Conservation (phyloP, 2,797 vertebrate genomes). For the Xiphorhynchus erythropygius region DNA sequence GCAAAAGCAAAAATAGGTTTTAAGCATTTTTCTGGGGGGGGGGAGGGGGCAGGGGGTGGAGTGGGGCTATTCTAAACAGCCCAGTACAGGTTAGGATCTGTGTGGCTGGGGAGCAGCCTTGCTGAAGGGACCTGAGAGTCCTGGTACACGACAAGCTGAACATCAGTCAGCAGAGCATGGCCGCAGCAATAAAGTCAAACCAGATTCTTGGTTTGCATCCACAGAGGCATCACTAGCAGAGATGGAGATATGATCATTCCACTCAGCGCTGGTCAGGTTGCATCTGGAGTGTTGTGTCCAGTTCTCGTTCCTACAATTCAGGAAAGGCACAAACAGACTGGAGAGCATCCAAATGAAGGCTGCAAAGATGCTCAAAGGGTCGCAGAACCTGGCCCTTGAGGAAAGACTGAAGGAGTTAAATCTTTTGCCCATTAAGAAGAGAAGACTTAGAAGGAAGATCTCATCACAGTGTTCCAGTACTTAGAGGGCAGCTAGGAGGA, state of each 20-base stretch:
- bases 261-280: not conserved
- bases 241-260: not conserved
- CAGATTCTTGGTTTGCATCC: not conserved
- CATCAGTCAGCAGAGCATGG: not conserved
- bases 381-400: not conserved
- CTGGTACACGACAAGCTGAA: not conserved
- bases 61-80: not conserved
- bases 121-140: not conserved
- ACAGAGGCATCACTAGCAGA: not conserved
- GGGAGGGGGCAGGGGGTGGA: too few relatives aligned
- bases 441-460: not conserved
- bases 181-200: not conserved
- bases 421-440: not conserved
- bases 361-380: not conserved
- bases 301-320: not conserved
- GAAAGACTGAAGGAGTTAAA: not conserved
- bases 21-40: not conserved
- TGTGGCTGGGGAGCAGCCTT: not conserved
- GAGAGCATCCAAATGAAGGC: not conserved
- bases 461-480: not conserved
- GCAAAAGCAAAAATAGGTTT: not conserved
- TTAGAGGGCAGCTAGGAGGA: not conserved
- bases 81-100: not conserved
- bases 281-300: not conserved
- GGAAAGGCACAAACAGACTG: not conserved